A percentile compares a stretch with the other conserved stretches of the same genome.
Conservation (phyloP, 2,888 invertebrate species). For the Altica lythri region DNA sequence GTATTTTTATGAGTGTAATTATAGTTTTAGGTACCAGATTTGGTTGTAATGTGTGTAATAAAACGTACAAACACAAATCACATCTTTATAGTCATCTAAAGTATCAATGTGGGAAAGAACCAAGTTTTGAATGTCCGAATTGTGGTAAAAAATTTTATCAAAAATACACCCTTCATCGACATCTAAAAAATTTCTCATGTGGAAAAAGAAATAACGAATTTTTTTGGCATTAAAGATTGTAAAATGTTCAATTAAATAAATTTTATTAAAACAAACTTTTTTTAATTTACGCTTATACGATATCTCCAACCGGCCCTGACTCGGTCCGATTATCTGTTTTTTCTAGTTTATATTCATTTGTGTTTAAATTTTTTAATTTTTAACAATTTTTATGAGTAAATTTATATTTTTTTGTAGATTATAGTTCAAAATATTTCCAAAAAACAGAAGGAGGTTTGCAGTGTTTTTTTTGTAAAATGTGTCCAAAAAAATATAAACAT, state of each 20-base stretch:
- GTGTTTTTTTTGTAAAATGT: conserved; percentile 19
- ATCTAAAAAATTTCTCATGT: conserved; percentile 10
- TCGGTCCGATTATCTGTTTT: no score
- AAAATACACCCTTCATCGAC: conserved; percentile 24
- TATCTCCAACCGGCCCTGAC: no score
- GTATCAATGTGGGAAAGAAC: conserved; percentile 39
- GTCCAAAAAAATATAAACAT: conserved; percentile 38
- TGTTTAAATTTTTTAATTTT: not conserved
- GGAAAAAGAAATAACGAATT: not conserved
- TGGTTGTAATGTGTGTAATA: conserved; percentile 28
- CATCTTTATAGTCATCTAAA: conserved; percentile 37
- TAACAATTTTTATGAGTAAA: no score
- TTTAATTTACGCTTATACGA: no score
- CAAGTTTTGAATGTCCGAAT: conserved; percentile 34
- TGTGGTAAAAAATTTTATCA: conserved; percentile 36
- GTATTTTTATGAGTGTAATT: no score
- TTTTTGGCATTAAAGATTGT: no score
- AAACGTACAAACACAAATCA: conserved; percentile 33
- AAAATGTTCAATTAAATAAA: no score
- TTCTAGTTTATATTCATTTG: no score
- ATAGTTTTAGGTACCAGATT: conserved; percentile 11
- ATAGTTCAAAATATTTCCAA: conserved; percentile 14
- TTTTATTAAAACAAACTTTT: no score
- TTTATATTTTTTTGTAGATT: conserved; percentile 18
- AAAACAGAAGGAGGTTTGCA: conserved; percentile 10